A percentile compares a stretch with the other conserved stretches of the same genome.
Conservation (phyloP, 2,888 invertebrate species). For the Phoronis australis region DNA sequence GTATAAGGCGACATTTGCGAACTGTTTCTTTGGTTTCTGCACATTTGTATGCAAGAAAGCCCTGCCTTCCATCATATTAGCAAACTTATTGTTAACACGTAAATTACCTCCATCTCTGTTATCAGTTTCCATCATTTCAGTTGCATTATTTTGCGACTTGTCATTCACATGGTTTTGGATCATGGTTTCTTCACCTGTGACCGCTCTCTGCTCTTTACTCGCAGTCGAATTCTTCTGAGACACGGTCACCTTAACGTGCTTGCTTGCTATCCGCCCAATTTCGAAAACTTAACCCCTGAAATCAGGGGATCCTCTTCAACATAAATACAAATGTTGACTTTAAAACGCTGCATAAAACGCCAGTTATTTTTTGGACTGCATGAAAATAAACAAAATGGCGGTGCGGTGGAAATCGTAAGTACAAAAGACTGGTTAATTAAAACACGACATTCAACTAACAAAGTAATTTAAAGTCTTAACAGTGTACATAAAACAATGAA, state of each 20-base stretch:
- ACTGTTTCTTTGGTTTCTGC: no score
- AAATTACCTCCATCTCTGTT: constrained; percentile 5
- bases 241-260: constrained; percentile 79
- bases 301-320: constrained; percentile 6
- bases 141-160: constrained; percentile 8
- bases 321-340: neutral
- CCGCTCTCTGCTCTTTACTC: constrained; percentile 54
- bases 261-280: constrained; percentile 93
- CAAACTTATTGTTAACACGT: neutral
- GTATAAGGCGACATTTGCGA: no score
- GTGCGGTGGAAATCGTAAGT: neutral
- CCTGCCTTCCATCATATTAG: neutral
- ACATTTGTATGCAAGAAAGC: no score
- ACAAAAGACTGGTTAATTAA: no score
- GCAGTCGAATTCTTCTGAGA: constrained; percentile 63
- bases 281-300: constrained; percentile 61
- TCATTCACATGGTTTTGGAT: constrained; percentile 43
- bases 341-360: no score
- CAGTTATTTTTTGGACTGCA: constrained; percentile 6
- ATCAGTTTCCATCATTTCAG: constrained; percentile 8
- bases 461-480: no score
- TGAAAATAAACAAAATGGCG: constrained; percentile 18
- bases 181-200: constrained; percentile 30
- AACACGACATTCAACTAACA: no score
- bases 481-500: no score